phyloP scores from a whole-genome alignment of 2,797 vertebrate species.

The Enteromius viviparus region DNA sequence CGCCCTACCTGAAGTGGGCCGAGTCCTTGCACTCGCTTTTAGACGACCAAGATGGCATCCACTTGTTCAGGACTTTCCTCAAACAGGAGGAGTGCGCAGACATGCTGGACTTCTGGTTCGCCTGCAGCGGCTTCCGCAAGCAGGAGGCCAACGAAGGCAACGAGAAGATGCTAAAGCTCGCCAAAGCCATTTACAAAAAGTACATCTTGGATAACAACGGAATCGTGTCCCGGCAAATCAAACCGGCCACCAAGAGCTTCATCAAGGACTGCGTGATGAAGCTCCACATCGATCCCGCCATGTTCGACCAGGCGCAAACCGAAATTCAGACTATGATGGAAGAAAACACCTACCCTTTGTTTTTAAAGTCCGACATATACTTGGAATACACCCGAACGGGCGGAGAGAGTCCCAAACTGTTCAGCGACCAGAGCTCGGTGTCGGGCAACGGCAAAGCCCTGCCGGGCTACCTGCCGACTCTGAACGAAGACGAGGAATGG shows the following conservation, averaged over 20 bases:
- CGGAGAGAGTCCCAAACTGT: slow-evolving; percentile 92
- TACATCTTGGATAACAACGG: slow-evolving; percentile 92
- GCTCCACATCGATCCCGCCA: slow-evolving; percentile 92
- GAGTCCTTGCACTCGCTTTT: slow-evolving; percentile 95
- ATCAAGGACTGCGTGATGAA: slow-evolving; percentile 93
- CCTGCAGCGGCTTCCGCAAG: slow-evolving; percentile 96
- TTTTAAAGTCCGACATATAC: slow-evolving; percentile 97
- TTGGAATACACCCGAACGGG: slow-evolving; percentile 93
- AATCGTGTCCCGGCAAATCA: slow-evolving; percentile 94
- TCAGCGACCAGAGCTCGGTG: slow-evolving; percentile 85
- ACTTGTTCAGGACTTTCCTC: slow-evolving; percentile 93
- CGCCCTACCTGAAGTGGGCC: slow-evolving; percentile 96
- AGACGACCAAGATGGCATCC: slow-evolving; percentile 97
- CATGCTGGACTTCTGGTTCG: slow-evolving; percentile 98
- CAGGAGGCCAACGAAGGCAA: slow-evolving; percentile 84
- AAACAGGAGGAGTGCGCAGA: slow-evolving; percentile 92
- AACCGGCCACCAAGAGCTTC: slow-evolving; percentile 95
- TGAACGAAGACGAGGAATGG: slow-evolving; percentile 94
- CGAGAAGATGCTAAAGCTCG: slow-evolving; percentile 93
- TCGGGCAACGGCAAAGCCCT: slow-evolving; percentile 85
- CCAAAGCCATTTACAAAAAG: slow-evolving; percentile 96
- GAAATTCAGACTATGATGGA: slow-evolving; percentile 96
- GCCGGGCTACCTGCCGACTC: slow-evolving; percentile 86
- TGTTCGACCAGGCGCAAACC: slow-evolving; percentile 98
- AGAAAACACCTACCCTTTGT: slow-evolving; percentile 95